A percentile compares a stretch with the other conserved stretches of the same genome.
phyloP scores from a whole-genome alignment of 2,797 vertebrate genomes.

The Melanotaenia trifasciata region DNA sequence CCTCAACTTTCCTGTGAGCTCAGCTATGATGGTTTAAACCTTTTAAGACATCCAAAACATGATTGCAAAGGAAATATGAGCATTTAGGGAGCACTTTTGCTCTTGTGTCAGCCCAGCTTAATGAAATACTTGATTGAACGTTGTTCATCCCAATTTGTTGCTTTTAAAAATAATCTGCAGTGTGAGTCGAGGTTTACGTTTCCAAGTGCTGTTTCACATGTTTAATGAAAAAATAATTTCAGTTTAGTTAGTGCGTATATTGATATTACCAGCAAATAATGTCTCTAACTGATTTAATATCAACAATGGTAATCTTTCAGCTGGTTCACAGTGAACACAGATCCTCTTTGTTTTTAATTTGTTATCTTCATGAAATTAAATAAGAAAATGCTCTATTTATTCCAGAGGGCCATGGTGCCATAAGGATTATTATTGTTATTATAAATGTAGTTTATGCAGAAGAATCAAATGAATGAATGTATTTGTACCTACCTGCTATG shows the following conservation, averaged over 20 bases:
- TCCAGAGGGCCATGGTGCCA: background rate
- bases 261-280: background rate
- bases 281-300: background rate
- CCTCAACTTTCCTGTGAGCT: constrained; percentile 21
- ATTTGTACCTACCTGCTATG: background rate
- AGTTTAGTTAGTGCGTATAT: background rate
- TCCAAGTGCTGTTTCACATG: constrained; percentile 1
- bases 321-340: constrained; percentile 13
- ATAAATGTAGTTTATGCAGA: too few relatives aligned
- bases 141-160: background rate
- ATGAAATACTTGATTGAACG: background rate
- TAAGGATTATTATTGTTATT: background rate
- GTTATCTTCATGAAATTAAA: background rate
- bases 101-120: constrained; percentile 12
- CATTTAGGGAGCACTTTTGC: constrained; percentile 9
- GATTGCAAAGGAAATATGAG: background rate
- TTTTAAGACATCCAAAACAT: background rate
- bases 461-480: background rate
- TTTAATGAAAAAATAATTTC: constrained; percentile 6
- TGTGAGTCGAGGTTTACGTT: constrained; percentile 10
- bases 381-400: too few relatives aligned
- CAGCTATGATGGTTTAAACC: constrained; percentile 9
- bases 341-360: constrained; percentile 17
- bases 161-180: background rate
- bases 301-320: background rate